Percentiles rank a stretch among this genome's conserved stretches.
These are phyloP conservation scores for Drosophila elegans DNA, from an alignment of 1,140 invertebrate genomes.

Conservation along the genomic window DNA sequence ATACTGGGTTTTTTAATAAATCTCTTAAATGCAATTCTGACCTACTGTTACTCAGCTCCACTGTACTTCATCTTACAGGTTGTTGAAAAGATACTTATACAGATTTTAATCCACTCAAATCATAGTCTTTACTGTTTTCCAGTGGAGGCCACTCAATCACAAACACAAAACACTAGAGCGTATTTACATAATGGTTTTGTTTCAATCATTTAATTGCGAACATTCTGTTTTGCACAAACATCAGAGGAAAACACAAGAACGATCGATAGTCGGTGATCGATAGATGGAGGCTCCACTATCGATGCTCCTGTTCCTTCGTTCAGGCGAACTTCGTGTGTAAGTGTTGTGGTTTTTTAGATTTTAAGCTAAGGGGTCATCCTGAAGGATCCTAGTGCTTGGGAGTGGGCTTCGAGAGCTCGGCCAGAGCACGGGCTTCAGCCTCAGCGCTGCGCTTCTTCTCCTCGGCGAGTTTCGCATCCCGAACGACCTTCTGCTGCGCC, in stretches of 20 bases:
- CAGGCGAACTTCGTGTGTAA: constrained; percentile 25
- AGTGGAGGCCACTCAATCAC: not conserved
- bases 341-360: constrained; percentile 44
- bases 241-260: constrained; percentile 38
- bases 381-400: constrained; percentile 31
- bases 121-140: not conserved
- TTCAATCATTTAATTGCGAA: constrained; percentile 51
- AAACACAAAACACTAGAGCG: constrained; percentile 16
- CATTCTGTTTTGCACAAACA: constrained; percentile 34
- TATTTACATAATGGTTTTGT: constrained; percentile 17
- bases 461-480: constrained; percentile 89
- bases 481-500: constrained; percentile 87
- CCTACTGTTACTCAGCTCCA: not conserved
- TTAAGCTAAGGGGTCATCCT: constrained; percentile 41
- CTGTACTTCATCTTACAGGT: not conserved
- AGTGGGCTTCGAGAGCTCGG: constrained; percentile 64
- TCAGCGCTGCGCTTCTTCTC: constrained; percentile 87
- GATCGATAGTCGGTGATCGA: constrained; percentile 26
- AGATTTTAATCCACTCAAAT: not conserved
- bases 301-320: not conserved
- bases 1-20: no score
- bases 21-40: not conserved
- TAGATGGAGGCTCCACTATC: constrained; percentile 13
- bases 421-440: constrained; percentile 78
- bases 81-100: not conserved